Evolutionary conservation across 2,797 vertebrate species (phyloP), one percentile per base, ranked within the genome.

Genomic region (Merluccius polli): DNA sequence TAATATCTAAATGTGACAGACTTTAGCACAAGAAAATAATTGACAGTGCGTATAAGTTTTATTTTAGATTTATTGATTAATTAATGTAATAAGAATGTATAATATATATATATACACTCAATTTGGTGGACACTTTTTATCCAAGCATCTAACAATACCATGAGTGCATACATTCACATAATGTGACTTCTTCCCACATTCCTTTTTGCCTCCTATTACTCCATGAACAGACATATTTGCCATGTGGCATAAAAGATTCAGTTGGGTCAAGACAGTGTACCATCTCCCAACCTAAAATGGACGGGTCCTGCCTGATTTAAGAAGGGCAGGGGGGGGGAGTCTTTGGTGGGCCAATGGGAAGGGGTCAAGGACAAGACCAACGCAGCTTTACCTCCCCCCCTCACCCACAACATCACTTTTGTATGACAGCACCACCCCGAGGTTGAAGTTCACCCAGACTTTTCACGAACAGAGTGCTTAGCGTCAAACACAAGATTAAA

Each of bases 401-500:
- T 65, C 68, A 71, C 6, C 67, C 21, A 70, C 83, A 87, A 77
- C 90, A 90, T 93, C 92, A 92, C 90, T 91, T 94, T 93, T 93
- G 85, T 92, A 93, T 91, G 93, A 94, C 92, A 84, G 93, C 89
- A 94, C 90, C 91, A 94, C 92, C 93, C 92, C 75, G 72, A 89
- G 94, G 95, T 95, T 92, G 95, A 88, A 93, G 95, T 94, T 96
- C 95, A 93, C 63, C 0, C 30, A 86, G 94, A 94, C 94, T 96
- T 96, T 95, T 95, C 94, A 95, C 95, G 95, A 95, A 95, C 95
- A 93, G 89, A 92, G 88, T 83, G 93, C 94, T 92, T 94, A 95
- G 94, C 88, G 92, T 94, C 94, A 95, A 94, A 95, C 94, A 93
- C 92, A 93, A 95, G 95, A 97, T 97, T 95, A 97, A 93, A 94